Base-by-base conservation (phyloP, 2,113 vertebrate species). In the Pycnonotus jocosus region DNA sequence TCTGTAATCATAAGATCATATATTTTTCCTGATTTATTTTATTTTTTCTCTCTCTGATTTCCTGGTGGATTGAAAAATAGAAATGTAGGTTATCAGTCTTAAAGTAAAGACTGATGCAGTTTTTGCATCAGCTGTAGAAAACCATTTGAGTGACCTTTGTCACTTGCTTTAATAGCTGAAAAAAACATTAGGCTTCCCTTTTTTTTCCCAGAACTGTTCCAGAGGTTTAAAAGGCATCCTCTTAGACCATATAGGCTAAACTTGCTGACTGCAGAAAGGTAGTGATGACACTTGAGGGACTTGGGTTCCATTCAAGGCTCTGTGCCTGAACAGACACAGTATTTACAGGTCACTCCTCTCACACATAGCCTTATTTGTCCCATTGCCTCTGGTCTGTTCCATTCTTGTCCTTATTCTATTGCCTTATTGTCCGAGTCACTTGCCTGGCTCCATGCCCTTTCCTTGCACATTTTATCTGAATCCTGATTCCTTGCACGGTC, bases 401-500 rank as follows among this genome's bases (percentile, higher is more conserved):
- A 8, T 81, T 92, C 42, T 62, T 66, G 30, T n/a, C 30, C 65
- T 73, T 54, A 42, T 50, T 78, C 57, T 73, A 4, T 40, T 80
- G n/a, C 38, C 38, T 82, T 61, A 27, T 57, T 92, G 66, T 83
- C 30, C 2, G 1, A 24, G 92, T 84, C n/a, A 31, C 78, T 92
- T 88, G 22, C 62, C 48, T 85, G 58, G 22, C 73, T 80, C 72
- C 37, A 12, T 47, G 64, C 88, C 51, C 44, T 86, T 86, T 70
- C 30, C 20, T 54, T 56, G 60, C 1, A 2, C 0, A 0, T 74
- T 20, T 70, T 61, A 64, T 58, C 19, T 61, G 9, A 83, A 37
- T 54, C 22, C 38, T 78, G 14, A 62, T 90, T 88, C 66, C 47
- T 95, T 91, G 51, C 72, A 57, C 23, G 78, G 51, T 56, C 65